Percentiles rank a stretch among this genome's conserved stretches.
phyloP scores from a whole-genome alignment of 2,888 invertebrate species.

The Seira ritae region DNA sequence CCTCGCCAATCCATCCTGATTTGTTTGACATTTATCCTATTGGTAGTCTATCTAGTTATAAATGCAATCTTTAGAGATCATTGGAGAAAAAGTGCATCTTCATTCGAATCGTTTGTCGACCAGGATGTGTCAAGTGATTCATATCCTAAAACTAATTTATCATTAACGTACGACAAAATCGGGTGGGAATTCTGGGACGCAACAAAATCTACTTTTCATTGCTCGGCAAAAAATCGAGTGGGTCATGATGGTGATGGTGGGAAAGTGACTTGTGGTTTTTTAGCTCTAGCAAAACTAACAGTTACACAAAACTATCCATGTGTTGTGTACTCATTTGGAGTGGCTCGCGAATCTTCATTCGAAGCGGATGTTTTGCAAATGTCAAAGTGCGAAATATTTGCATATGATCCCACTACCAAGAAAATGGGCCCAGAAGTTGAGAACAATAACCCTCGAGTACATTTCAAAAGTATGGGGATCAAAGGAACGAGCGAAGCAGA shows the following conservation, averaged over 20 bases:
- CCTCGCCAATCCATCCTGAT: no score
- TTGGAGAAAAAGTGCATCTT: no score
- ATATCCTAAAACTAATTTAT: no score
- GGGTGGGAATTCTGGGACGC: no score
- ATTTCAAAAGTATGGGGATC: slow-evolving; percentile 30
- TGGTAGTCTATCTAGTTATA: no score
- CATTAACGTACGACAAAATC: no score
- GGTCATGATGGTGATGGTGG: slow-evolving; percentile 31
- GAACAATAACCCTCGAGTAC: not conserved
- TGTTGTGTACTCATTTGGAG: slow-evolving; percentile 50
- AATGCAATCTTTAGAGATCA: no score
- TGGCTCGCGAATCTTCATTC: slow-evolving; percentile 33
- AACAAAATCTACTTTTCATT: no score
- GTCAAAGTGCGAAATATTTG: slow-evolving; percentile 39
- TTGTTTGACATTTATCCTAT: no score
- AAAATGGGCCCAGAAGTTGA: slow-evolving; percentile 23
- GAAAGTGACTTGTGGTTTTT: slow-evolving; percentile 35
- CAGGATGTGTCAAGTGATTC: no score
- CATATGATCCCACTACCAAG: slow-evolving; percentile 36
- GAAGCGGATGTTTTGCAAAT: slow-evolving; percentile 44
- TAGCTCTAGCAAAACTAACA: not conserved
- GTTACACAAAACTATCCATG: not conserved
- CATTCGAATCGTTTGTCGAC: no score
- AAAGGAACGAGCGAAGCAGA: not conserved
- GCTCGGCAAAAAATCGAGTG: no score